phyloP scores from a whole-genome alignment of 2,797 vertebrate species.

The Phoeniculus purpureus region DNA sequence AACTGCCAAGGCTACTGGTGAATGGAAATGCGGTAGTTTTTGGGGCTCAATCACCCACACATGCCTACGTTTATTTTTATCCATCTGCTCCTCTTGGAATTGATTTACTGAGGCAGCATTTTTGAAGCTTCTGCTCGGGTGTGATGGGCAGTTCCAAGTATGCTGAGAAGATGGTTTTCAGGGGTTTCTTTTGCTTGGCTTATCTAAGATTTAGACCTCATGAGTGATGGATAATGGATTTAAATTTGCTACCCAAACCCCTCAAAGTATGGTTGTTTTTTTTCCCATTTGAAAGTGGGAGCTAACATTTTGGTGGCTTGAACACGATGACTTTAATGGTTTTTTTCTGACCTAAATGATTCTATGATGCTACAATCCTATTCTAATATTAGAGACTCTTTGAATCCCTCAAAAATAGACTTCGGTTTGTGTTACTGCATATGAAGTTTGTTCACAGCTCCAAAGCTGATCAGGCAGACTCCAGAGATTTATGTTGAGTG shows the following conservation, averaged over 20 bases:
- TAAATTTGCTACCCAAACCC: not conserved
- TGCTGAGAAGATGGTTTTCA: not conserved
- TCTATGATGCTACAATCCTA: not conserved
- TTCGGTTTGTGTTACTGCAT: not conserved
- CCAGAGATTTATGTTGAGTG: not conserved
- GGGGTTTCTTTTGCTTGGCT: not conserved
- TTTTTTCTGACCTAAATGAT: no score
- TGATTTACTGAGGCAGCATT: slow-evolving; percentile 13
- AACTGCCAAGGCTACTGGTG: slow-evolving; percentile 27
- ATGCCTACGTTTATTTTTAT: slow-evolving; percentile 44
- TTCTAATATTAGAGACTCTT: not conserved
- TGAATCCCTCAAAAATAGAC: not conserved
- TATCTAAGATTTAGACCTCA: not conserved
- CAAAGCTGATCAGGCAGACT: not conserved
- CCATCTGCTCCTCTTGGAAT: slow-evolving; percentile 1
- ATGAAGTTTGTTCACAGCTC: not conserved
- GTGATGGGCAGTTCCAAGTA: not conserved
- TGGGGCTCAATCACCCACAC: not conserved
- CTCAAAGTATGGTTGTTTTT: not conserved
- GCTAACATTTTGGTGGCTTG: not conserved
- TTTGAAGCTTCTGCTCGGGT: not conserved
- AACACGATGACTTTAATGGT: no score
- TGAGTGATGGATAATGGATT: not conserved
- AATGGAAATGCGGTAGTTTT: not conserved
- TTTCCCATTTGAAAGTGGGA: not conserved